Evolutionary conservation across 2,888 invertebrate species (phyloP).

Genomic region (Quadroppia sp.): DNA sequence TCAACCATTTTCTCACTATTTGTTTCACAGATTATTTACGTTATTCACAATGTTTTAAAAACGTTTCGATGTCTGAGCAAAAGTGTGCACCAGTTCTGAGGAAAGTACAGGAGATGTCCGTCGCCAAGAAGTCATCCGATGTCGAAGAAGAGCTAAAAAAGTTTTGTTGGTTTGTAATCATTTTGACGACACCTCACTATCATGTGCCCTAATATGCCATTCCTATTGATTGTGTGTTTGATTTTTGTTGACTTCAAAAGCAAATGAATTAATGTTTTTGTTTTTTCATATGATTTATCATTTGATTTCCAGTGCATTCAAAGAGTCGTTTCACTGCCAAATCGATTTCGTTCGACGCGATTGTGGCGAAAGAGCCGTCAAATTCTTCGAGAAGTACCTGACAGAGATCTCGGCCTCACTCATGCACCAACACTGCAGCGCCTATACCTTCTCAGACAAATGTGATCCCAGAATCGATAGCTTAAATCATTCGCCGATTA

Average conservation of each 20-base stretch:
- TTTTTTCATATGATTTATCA: neutral
- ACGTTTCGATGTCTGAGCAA: conserved; percentile 34
- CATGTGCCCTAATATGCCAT: neutral
- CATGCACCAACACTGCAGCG: conserved; percentile 33
- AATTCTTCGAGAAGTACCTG: conserved; percentile 34
- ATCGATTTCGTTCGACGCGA: conserved; percentile 25
- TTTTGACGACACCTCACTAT: no score
- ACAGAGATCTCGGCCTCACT: conserved; percentile 35
- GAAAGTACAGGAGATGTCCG: conserved; percentile 20
- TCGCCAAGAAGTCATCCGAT: neutral
- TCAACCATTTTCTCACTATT: no score
- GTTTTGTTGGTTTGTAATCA: conserved; percentile 44
- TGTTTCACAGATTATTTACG: conserved; percentile 17
- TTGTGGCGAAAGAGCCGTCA: conserved; percentile 30
- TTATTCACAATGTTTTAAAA: conserved; percentile 36
- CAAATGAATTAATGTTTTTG: neutral
- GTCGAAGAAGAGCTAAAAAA: conserved; percentile 44
- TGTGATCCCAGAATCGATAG: conserved; percentile 30
- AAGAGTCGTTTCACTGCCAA: conserved; percentile 37
- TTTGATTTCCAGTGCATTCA: conserved; percentile 29
- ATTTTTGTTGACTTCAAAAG: neutral
- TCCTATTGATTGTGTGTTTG: no score
- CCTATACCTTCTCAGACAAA: conserved; percentile 34
- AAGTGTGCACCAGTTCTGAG: conserved; percentile 30
- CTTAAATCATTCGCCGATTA: neutral